Evolutionary conservation across 1,140 invertebrate species (phyloP).

Genomic region (Aphidius gifuensis): DNA sequence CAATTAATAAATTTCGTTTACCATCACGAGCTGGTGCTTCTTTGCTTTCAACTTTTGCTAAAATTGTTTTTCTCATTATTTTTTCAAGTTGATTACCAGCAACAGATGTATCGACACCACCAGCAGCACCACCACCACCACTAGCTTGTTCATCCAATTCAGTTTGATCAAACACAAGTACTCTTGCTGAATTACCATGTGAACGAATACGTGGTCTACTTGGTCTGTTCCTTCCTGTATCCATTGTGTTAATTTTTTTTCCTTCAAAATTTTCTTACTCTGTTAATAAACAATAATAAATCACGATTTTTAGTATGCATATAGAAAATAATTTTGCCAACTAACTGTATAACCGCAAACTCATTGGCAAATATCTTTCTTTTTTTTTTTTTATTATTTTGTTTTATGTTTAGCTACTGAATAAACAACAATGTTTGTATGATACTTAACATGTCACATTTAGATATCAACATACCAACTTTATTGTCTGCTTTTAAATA

Average conservation of each 20-base stretch:
- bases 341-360: no score
- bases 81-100: not conserved
- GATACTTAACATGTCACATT: no score
- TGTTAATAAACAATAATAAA: no score
- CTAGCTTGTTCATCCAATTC: slow-evolving; percentile 41
- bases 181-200: slow-evolving; percentile 57
- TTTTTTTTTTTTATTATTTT: no score
- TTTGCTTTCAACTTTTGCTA: slow-evolving; percentile 45
- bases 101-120: no score
- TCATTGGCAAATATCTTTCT: not conserved
- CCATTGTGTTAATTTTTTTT: slow-evolving; percentile 36
- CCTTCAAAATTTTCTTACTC: not conserved
- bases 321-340: no score
- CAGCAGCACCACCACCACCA: slow-evolving; percentile 34
- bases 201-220: slow-evolving; percentile 52
- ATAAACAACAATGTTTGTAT: no score
- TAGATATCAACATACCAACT: no score
- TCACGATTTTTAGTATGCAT: no score
- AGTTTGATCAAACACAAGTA: slow-evolving; percentile 55
- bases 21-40: slow-evolving; percentile 50
- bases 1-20: slow-evolving; percentile 25
- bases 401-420: no score
- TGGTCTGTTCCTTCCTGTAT: slow-evolving; percentile 48
- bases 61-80: slow-evolving; percentile 23
- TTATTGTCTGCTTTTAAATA: no score